Conservation (phyloP, 1,140 invertebrate species). For the Watersipora subatra region DNA sequence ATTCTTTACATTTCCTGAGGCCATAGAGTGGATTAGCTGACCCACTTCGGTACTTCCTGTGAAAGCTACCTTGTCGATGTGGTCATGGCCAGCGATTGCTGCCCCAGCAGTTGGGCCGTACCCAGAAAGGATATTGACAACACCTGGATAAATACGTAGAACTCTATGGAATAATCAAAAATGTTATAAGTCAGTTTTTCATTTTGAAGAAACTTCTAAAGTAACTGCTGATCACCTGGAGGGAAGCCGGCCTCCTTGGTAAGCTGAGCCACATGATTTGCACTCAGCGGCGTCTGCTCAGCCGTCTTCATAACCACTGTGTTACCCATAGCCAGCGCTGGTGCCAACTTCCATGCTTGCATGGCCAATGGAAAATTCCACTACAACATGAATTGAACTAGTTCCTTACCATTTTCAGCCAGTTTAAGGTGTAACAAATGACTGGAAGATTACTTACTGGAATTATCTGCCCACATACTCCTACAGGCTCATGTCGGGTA, state of each 20-base stretch:
- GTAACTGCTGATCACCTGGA: too few species aligned
- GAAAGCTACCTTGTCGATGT: conserved; percentile 71
- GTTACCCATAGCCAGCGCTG: conserved; percentile 48
- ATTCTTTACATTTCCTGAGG: conserved; percentile 61
- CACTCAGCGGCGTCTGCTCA: conserved; percentile 46
- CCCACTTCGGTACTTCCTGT: conserved; percentile 79
- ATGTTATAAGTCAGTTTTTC: too few species aligned
- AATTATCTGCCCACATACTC: conserved; percentile 93
- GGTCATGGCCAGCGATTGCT: conserved; percentile 57
- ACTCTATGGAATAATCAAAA: too few species aligned
- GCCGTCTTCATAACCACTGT: conserved; percentile 51
- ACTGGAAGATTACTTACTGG: conserved; percentile 48
- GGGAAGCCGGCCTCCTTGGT: conserved; percentile 19
- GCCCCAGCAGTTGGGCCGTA: conserved; percentile 70
- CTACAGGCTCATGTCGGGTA: conserved; percentile 87
- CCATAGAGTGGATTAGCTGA: conserved; percentile 55
- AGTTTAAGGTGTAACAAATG: not conserved
- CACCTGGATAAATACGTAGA: conserved; percentile 68
- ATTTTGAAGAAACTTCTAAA: too few species aligned
- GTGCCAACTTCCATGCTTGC: conserved; percentile 46
- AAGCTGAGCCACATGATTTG: conserved; percentile 22
- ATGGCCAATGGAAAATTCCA: conserved; percentile 48
- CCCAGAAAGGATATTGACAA: conserved; percentile 68
- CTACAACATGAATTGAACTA: conserved; percentile 26
- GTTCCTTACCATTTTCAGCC: not conserved